A percentile compares a stretch with the other conserved stretches of the same genome.
These are phyloP conservation scores for Parus major DNA, from an alignment of 2,113 vertebrate species.

Conservation along the genomic window DNA sequence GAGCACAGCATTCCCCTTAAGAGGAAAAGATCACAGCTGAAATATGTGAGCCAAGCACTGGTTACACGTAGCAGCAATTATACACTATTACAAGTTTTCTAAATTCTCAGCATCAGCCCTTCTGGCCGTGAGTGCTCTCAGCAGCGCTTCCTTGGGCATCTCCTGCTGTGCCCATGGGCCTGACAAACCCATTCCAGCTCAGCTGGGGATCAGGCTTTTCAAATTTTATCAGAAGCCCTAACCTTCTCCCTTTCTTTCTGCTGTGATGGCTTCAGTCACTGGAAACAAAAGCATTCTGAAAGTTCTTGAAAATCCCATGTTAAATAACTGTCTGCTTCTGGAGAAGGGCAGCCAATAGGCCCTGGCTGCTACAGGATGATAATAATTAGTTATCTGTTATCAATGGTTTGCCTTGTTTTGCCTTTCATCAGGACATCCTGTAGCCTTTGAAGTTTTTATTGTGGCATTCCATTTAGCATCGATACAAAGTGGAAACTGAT, in stretches of 20 bases:
- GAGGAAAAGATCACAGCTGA: neutral
- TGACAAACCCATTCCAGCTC: neutral
- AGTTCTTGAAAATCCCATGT: neutral
- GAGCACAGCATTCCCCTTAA: neutral
- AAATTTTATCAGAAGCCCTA: neutral
- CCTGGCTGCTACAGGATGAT: neutral
- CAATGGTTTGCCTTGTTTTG: neutral
- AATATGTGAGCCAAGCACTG: neutral
- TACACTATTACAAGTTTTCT: neutral
- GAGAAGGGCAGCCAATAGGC: neutral
- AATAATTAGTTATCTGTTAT: neutral
- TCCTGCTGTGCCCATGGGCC: no score
- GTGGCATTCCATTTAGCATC: fast-evolving
- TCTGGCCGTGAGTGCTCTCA: neutral
- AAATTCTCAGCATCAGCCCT: neutral
- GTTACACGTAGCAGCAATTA: neutral
- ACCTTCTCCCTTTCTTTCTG: neutral
- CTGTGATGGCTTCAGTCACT: neutral
- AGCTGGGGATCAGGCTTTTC: neutral
- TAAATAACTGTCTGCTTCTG: neutral
- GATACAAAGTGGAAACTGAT: neutral
- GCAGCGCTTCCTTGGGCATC: neutral
- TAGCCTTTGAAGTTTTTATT: neutral
- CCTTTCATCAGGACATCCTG: neutral
- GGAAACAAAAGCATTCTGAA: neutral